Evolutionary conservation across 2,888 invertebrate genomes (phyloP).

Genomic region (Hipparchia semele): DNA sequence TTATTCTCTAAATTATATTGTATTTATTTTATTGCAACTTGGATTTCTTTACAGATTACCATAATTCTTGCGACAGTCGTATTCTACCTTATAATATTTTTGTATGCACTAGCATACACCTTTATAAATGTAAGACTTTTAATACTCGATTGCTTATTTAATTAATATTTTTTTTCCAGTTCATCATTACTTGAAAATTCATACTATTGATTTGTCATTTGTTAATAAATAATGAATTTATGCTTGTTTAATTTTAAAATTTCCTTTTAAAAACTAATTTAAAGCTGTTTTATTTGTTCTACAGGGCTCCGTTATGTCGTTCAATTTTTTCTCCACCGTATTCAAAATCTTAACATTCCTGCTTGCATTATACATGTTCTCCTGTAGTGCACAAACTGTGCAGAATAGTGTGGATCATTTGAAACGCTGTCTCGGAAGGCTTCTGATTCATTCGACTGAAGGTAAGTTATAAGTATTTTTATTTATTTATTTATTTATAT

Average conservation of each 20-base stretch:
- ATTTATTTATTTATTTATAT: too few relatives aligned
- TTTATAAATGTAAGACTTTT: conserved; percentile 20
- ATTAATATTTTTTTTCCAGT: too few relatives aligned
- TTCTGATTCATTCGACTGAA: conserved; percentile 39
- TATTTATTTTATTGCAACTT: background rate
- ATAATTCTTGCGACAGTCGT: conserved; percentile 17
- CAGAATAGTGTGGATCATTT: conserved; percentile 45
- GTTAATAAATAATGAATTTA: background rate
- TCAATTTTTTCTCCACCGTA: conserved; percentile 22
- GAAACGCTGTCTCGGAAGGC: conserved; percentile 45
- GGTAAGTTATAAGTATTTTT: conserved; percentile 42
- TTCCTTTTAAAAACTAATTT: too few relatives aligned
- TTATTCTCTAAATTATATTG: too few relatives aligned
- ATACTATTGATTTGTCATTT: background rate
- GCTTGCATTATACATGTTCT: conserved; percentile 43
- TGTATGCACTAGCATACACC: conserved; percentile 13
- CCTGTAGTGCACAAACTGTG: conserved; percentile 47
- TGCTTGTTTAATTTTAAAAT: too few relatives aligned
- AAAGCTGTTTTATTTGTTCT: too few relatives aligned
- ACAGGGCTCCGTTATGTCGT: background rate
- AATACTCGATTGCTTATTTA: too few relatives aligned
- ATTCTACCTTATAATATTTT: conserved; percentile 16
- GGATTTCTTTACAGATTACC: conserved; percentile 31
- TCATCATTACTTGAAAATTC: too few relatives aligned
- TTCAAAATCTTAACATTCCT: conserved; percentile 41